Evolutionary conservation across 1,140 invertebrate species (phyloP).

Genomic region (Brachionus rubens): DNA sequence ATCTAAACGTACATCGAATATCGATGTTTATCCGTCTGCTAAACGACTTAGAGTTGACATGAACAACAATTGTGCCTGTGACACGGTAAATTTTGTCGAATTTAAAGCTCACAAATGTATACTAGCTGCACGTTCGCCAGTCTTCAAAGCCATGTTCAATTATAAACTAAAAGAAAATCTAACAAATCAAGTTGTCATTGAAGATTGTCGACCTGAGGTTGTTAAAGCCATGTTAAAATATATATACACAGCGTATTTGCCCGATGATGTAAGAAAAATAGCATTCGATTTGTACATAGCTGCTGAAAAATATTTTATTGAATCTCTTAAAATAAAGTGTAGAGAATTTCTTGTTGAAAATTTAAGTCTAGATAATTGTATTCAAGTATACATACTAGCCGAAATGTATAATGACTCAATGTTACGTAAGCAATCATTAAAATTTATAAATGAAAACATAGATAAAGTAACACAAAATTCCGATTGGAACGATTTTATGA

Average conservation of each 20-base stretch:
- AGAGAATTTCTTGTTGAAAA: slow-evolving; percentile 23
- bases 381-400: slow-evolving; percentile 30
- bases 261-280: background rate
- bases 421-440: slow-evolving; percentile 38
- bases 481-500: slow-evolving; percentile 43
- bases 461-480: slow-evolving; percentile 24
- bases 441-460: slow-evolving; percentile 43
- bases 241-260: slow-evolving; percentile 44
- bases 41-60: background rate
- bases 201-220: slow-evolving; percentile 45
- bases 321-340: slow-evolving; percentile 45
- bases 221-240: slow-evolving; percentile 37
- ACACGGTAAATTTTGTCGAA: slow-evolving; percentile 32
- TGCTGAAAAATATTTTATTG: slow-evolving; percentile 45
- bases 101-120: slow-evolving; percentile 54
- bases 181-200: slow-evolving; percentile 46
- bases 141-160: slow-evolving; percentile 56
- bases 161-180: slow-evolving; percentile 48
- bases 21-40: background rate
- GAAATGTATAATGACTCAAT: slow-evolving; percentile 46
- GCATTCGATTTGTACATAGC: slow-evolving; percentile 45
- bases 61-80: background rate
- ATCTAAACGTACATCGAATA: background rate
- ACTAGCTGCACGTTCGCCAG: slow-evolving; percentile 54
- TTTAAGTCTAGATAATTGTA: slow-evolving; percentile 1